Evolutionary conservation across 2,888 invertebrate species (phyloP).

Genomic region (Pristionchus mayeri): DNA sequence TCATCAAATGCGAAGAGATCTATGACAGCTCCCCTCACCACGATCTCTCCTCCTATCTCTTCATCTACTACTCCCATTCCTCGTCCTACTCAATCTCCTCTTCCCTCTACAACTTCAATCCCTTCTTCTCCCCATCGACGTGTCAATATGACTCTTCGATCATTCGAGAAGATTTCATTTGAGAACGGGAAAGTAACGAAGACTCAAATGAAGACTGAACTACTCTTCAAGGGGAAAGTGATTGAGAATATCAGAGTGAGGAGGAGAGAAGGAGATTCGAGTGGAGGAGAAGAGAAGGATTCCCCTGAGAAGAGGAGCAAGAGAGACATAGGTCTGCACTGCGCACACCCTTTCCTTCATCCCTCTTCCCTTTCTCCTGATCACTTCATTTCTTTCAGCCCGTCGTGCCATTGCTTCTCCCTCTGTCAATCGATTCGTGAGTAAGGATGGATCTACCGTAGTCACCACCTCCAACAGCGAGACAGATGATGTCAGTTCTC

Average conservation of each 20-base stretch:
- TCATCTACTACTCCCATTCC: not conserved
- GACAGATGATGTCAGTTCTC: constrained; percentile 20
- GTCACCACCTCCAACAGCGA: constrained; percentile 28
- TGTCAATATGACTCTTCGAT: not conserved
- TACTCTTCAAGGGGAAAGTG: not conserved
- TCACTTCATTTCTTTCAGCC: not conserved
- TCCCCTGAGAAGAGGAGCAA: not conserved
- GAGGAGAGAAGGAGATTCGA: not conserved
- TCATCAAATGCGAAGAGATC: not conserved
- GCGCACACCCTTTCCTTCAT: not conserved
- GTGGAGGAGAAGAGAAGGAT: too few relatives aligned
- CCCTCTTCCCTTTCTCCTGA: not conserved
- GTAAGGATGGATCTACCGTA: constrained; percentile 33
- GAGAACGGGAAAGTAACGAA: not conserved
- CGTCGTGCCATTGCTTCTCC: not conserved
- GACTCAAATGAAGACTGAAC: not conserved
- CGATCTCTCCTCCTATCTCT: not conserved
- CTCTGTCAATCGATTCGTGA: constrained; percentile 29
- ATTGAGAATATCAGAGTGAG: not conserved
- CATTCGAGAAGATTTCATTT: constrained; percentile 2
- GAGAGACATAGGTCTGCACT: constrained; percentile 5
- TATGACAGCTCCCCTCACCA: not conserved
- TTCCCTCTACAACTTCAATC: too few relatives aligned
- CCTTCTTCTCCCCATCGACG: not conserved
- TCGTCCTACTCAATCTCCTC: too few relatives aligned